Evolutionary conservation across 2,888 invertebrate species (phyloP), one percentile per base, ranked within the genome.

Genomic region (Eudasyphora cyanicolor): DNA sequence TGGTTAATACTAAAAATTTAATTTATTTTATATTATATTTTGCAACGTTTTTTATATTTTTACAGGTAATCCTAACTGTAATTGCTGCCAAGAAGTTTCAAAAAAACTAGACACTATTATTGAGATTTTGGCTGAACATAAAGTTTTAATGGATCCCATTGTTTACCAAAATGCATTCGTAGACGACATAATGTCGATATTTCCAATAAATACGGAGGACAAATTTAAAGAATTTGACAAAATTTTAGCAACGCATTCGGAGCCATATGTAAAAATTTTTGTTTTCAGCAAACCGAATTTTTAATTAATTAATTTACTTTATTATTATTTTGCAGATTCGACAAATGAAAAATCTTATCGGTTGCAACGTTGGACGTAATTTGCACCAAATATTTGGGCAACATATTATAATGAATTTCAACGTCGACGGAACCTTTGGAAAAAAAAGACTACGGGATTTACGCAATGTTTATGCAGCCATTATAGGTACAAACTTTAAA

Each of bases 181-280:
- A 14, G 1, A 38, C 17, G 42, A 42, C 42, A 67, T 67, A 10
- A 42, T 67, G 42, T 1, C 19, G 14, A 67, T 67, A 17, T 67
- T 64, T 14, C 45, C 67, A 29, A 67, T 67, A 42, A 67, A 14
- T 10, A 12, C 42, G 1, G 67, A 67, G 7, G 67, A 67, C 21
- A 67, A 24, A n/a, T 24, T 67, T 24, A 67, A 42, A 42, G 24
- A 67, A 42, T 24, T 67, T 6, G 67, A 67, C 6, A 14, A 6
- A 2, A 2, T 67, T 2, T 24, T 67, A 42, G 38, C 42, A 42
- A 67, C 67, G 0, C 67, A 42, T 3, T 17, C 67, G 24, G 67
- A 67, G 7, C 64, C 64, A 38, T 67, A 67, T 42, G 21, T 42
- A 67, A 67, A 42, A 5, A n/a, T 60, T 24, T 57, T 57, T 6